Evolutionary conservation across 2,797 vertebrate genomes (phyloP).

Genomic region (Microctenopoma steveboyesi): DNA sequence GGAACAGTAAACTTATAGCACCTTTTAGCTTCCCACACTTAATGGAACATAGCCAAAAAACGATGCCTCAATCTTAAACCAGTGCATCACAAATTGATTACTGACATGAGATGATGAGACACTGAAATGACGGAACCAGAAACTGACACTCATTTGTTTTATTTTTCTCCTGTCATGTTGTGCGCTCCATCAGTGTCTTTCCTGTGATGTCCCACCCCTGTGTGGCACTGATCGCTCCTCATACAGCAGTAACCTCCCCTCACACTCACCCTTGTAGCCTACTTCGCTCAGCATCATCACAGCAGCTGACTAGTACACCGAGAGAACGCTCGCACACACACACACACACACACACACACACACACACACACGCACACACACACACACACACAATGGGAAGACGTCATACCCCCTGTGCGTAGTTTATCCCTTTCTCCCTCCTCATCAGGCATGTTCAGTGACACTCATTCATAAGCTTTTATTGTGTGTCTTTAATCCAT

Average conservation of each 20-base stretch:
- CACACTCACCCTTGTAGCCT: conserved; percentile 42
- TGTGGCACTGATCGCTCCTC: conserved; percentile 51
- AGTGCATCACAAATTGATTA: no score
- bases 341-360: conserved; percentile 37
- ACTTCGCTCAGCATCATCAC: conserved; percentile 70
- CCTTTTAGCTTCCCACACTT: no score
- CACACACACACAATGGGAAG: conserved; percentile 12
- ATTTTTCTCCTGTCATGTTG: no score
- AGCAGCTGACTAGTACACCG: conserved; percentile 51
- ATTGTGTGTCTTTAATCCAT: conserved; percentile 6
- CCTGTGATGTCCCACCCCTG: no score
- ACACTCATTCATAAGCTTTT: conserved; percentile 10
- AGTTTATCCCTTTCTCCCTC: conserved; percentile 36
- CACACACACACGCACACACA: conserved; percentile 21
- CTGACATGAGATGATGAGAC: no score
- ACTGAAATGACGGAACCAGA: no score
- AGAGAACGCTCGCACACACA: conserved; percentile 13
- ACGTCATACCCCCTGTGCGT: conserved; percentile 46
- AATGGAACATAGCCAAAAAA: no score
- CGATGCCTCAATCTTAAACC: no score
- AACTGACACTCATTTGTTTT: no score
- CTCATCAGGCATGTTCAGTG: neutral
- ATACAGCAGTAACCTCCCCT: conserved; percentile 49
- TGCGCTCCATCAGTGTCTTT: no score
- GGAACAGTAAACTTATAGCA: no score